Percentiles rank a stretch among this genome's conserved stretches.
phyloP scores from a whole-genome alignment of 2,113 vertebrate species.

The Larimichthys crocea region DNA sequence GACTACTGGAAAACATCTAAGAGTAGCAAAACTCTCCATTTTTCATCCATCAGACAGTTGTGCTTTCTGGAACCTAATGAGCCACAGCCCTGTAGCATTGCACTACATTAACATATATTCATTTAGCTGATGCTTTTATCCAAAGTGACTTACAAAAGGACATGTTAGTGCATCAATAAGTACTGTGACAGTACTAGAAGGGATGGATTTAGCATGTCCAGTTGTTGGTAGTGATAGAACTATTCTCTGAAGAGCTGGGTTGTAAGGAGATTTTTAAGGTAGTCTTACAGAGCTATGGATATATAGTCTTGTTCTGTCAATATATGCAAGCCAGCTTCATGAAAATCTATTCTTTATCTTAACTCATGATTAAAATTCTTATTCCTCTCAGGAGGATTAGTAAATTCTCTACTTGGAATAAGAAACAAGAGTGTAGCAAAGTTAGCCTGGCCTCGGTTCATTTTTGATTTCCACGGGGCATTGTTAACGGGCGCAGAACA shows the following conservation, averaged over 20 bases:
- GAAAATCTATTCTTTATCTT: slow-evolving; percentile 4
- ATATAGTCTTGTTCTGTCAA: neutral
- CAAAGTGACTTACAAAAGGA: no score
- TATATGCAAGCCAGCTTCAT: neutral
- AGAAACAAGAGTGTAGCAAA: slow-evolving; percentile 11
- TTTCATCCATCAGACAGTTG: neutral
- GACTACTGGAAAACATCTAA: slow-evolving; percentile 1
- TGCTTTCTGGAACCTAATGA: slow-evolving; percentile 7
- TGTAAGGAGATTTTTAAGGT: no score
- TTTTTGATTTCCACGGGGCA: no score
- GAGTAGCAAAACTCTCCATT: neutral
- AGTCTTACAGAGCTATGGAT: neutral
- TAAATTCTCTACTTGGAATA: slow-evolving; percentile 11
- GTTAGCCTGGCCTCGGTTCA: no score
- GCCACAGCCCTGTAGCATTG: neutral
- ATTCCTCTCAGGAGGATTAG: slow-evolving; percentile 5
- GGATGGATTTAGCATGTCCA: no score
- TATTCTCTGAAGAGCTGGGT: no score
- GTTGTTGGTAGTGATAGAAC: no score
- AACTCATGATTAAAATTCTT: neutral
- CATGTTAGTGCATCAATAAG: no score
- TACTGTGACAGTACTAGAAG: no score
- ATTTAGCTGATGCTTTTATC: no score
- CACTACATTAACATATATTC: no score
- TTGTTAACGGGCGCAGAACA: no score